A percentile compares a stretch with the other conserved stretches of the same genome.
These are phyloP conservation scores for Diogma glabrata DNA, from an alignment of 2,888 invertebrate genomes.

Conservation along the genomic window DNA sequence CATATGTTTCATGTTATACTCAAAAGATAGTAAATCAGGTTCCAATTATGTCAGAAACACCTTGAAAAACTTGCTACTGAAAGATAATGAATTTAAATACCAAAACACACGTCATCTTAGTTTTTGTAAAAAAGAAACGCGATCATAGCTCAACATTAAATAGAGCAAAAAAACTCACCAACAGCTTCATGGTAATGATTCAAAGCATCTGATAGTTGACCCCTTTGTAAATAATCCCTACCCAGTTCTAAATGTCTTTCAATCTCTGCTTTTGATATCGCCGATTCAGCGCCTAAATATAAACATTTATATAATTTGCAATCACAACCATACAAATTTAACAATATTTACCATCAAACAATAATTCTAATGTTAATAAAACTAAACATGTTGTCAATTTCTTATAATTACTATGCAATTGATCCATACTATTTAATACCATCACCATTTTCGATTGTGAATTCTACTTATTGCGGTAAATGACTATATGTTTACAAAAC, in stretches of 20 bases:
- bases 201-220: constrained; percentile 90
- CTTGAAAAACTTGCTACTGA: no score
- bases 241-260: constrained; percentile 91
- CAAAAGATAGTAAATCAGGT: no score
- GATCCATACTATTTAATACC: constrained; percentile 37
- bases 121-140: background rate
- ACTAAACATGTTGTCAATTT: constrained; percentile 55
- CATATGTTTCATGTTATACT: no score
- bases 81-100: no score
- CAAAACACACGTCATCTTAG: no score
- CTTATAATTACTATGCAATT: constrained; percentile 46
- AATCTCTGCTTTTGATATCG: constrained; percentile 61
- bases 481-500: no score
- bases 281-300: constrained; percentile 48
- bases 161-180: constrained; percentile 45
- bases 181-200: constrained; percentile 97
- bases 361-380: constrained; percentile 53
- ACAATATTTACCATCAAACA: constrained; percentile 50
- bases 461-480: background rate
- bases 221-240: constrained; percentile 78
- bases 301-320: background rate
- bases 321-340: background rate
- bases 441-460: constrained; percentile 8
- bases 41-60: no score
- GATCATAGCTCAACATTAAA: background rate